Percentiles rank a stretch among this genome's conserved stretches.
phyloP scores from a whole-genome alignment of 2,797 vertebrate species.

The Pelodytes ibericus region DNA sequence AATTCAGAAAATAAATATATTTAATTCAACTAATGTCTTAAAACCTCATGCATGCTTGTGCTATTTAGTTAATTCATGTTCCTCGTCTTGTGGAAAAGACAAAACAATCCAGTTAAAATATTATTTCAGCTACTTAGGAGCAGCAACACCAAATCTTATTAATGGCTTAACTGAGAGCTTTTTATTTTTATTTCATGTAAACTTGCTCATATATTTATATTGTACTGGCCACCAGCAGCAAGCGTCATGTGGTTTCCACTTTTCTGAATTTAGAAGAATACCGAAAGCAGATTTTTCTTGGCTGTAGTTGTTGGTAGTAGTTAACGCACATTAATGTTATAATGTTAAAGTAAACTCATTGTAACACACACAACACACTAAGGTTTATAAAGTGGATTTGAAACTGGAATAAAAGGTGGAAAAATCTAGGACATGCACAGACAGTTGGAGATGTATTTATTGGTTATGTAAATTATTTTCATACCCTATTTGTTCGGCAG shows the following conservation, averaged over 20 bases:
- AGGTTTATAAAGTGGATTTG: not conserved
- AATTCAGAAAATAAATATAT: no score
- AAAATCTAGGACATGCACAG: no score
- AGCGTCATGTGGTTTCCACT: not conserved
- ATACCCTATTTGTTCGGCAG: no score
- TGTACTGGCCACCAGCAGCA: not conserved
- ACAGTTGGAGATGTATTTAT: no score
- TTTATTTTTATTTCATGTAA: constrained; percentile 28
- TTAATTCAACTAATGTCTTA: not conserved
- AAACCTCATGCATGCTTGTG: constrained; percentile 8
- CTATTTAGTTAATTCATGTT: constrained; percentile 21
- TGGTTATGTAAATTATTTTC: no score
- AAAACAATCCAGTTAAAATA: constrained; percentile 46
- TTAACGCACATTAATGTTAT: not conserved
- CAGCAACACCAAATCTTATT: constrained; percentile 38
- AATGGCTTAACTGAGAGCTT: not conserved
- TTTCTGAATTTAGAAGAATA: not conserved
- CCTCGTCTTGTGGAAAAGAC: constrained; percentile 38
- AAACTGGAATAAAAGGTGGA: not conserved
- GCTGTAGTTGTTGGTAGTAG: no score
- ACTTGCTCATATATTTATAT: constrained; percentile 34
- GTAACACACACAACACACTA: not conserved
- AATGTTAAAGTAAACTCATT: not conserved
- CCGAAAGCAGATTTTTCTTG: not conserved
- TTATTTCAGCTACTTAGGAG: constrained; percentile 32